Evolutionary conservation across 2,797 vertebrate species (phyloP).

Genomic region (Danio albolineatus): DNA sequence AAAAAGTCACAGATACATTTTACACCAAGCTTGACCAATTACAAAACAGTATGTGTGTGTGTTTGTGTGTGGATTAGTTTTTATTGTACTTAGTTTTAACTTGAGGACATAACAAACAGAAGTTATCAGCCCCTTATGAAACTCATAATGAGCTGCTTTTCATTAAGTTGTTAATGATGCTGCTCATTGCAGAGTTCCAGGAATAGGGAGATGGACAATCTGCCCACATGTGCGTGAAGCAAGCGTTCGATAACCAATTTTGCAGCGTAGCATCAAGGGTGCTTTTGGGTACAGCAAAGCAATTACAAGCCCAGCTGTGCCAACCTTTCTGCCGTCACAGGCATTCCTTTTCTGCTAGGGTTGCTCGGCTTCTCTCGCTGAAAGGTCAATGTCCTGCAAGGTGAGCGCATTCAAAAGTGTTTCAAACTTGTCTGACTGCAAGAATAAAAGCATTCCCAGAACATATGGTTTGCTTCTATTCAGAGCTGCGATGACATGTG

Average conservation of each 20-base stretch:
- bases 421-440: constrained; percentile 14
- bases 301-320: constrained; percentile 52
- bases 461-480: not conserved
- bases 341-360: constrained; percentile 44
- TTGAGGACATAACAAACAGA: not conserved
- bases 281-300: constrained; percentile 58
- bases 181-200: not conserved
- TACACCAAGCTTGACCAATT: not conserved
- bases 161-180: constrained; percentile 4
- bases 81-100: no score
- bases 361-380: constrained; percentile 26
- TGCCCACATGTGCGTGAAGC: constrained; percentile 44
- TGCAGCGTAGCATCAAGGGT: constrained; percentile 60
- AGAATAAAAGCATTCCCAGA: not conserved
- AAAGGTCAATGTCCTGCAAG: constrained; percentile 54
- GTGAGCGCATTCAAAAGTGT: constrained; percentile 15
- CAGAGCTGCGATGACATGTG: not conserved
- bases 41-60: not conserved
- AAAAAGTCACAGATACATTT: not conserved
- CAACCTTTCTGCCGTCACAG: constrained; percentile 46
- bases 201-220: constrained; percentile 18
- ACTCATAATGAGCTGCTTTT: constrained; percentile 3
- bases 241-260: constrained; percentile 68
- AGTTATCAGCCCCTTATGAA: not conserved
- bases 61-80: no score